Conservation (phyloP, 1,140 invertebrate genomes). For the Tetragnatha versicolor region DNA sequence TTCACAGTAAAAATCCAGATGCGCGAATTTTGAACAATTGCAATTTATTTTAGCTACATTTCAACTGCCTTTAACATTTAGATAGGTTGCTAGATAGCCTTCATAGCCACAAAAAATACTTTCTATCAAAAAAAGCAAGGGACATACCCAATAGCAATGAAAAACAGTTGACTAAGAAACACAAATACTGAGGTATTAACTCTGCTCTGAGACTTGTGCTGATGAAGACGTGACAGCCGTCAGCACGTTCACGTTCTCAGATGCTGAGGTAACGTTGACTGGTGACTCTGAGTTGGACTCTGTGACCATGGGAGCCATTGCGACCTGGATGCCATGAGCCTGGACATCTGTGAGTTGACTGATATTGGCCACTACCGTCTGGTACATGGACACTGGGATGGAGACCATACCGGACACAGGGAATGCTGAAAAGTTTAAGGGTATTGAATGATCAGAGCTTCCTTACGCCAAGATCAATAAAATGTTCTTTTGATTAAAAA, state of each 20-base stretch:
- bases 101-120: not conserved
- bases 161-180: not conserved
- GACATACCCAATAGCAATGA: not conserved
- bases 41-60: not conserved
- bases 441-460: no score
- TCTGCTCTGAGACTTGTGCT: conserved; percentile 49
- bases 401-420: conserved; percentile 94
- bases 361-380: conserved; percentile 93
- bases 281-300: conserved; percentile 44
- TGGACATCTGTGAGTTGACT: conserved; percentile 70
- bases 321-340: conserved; percentile 55
- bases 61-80: not conserved
- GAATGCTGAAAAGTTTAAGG: conserved; percentile 80
- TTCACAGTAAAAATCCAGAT: no score
- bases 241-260: conserved; percentile 45
- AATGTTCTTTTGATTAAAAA: no score
- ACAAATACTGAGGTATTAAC: conserved; percentile 43
- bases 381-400: conserved; percentile 95
- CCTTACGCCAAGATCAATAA: no score
- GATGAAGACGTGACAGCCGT: conserved; percentile 50
- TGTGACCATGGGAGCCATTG: conserved; percentile 54
- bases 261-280: conserved; percentile 44
- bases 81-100: not conserved
- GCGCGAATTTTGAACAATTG: not conserved
- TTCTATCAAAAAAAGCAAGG: not conserved